Evolutionary conservation across 2,888 invertebrate species (phyloP).

Genomic region (Callosobruchus maculatus): DNA sequence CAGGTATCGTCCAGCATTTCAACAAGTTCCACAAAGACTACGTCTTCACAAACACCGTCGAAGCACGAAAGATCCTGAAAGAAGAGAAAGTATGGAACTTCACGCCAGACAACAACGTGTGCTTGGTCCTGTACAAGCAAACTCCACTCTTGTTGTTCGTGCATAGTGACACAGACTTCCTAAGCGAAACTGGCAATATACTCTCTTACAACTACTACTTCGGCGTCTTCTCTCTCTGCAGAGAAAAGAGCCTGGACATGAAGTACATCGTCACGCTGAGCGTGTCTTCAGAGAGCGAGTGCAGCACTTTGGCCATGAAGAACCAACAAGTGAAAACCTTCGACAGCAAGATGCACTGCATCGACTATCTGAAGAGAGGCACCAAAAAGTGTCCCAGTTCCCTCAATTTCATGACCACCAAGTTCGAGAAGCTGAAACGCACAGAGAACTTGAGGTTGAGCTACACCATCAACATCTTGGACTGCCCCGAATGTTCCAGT

Average conservation of each 20-base stretch:
- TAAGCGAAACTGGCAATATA: slow-evolving; percentile 17
- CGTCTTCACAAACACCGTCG: slow-evolving; percentile 13
- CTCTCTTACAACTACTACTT: slow-evolving; percentile 18
- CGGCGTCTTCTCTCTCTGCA: slow-evolving; percentile 17
- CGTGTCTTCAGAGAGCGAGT: slow-evolving; percentile 7
- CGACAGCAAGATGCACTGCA: slow-evolving; percentile 15
- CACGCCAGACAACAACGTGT: slow-evolving; percentile 17
- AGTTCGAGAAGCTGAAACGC: slow-evolving; percentile 10
- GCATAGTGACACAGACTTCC: slow-evolving; percentile 16
- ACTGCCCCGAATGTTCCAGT: neutral
- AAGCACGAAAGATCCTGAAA: slow-evolving; percentile 18
- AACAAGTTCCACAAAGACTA: slow-evolving; percentile 18
- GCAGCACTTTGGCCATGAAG: slow-evolving; percentile 10
- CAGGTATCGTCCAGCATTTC: slow-evolving; percentile 12
- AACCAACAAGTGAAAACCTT: slow-evolving; percentile 17
- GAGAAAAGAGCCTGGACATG: slow-evolving; percentile 8
- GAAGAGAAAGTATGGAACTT: slow-evolving; percentile 23
- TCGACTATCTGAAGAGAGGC: slow-evolving; percentile 10
- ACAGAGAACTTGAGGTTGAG: slow-evolving; percentile 10
- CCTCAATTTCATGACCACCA: slow-evolving; percentile 17
- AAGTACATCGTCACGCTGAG: slow-evolving; percentile 13
- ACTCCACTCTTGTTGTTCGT: slow-evolving; percentile 18
- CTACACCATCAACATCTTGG: slow-evolving; percentile 12
- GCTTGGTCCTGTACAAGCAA: slow-evolving; percentile 13
- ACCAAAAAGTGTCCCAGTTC: slow-evolving; percentile 14